Percentiles rank a stretch among this genome's conserved stretches.
Evolutionary conservation across 2,113 vertebrate genomes (phyloP).

Genomic region (Mesocricetus auratus): DNA sequence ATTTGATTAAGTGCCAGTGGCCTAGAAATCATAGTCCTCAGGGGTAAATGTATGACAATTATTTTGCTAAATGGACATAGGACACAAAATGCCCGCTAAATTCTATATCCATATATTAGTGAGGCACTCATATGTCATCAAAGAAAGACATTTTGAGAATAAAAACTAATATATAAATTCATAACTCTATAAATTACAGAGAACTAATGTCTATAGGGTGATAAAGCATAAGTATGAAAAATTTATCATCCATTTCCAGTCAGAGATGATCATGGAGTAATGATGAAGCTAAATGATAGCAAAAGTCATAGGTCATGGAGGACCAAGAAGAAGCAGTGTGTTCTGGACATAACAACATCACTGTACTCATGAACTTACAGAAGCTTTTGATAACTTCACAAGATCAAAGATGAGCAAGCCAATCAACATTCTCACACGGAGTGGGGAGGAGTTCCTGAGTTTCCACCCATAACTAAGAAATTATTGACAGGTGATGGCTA

Average conservation of each 20-base stretch:
- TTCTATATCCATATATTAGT: neutral
- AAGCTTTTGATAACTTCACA: neutral
- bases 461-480: too few relatives aligned
- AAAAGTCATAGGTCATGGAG: neutral
- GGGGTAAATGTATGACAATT: neutral
- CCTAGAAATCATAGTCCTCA: neutral
- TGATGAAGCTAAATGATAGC: neutral
- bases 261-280: neutral
- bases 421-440: neutral
- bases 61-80: neutral
- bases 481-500: neutral
- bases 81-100: neutral
- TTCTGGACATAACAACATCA: neutral
- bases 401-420: neutral
- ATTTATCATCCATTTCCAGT: neutral
- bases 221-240: neutral
- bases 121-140: neutral
- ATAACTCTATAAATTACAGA: neutral
- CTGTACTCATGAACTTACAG: neutral
- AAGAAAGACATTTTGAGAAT: neutral
- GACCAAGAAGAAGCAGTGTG: neutral
- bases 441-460: rapidly evolving
- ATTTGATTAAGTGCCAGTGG: neutral
- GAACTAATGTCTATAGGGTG: neutral
- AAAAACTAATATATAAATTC: neutral